Evolutionary conservation across 2,888 invertebrate species (phyloP), one percentile per base, ranked within the genome.

Genomic region (Tanytarsus gracilentus): DNA sequence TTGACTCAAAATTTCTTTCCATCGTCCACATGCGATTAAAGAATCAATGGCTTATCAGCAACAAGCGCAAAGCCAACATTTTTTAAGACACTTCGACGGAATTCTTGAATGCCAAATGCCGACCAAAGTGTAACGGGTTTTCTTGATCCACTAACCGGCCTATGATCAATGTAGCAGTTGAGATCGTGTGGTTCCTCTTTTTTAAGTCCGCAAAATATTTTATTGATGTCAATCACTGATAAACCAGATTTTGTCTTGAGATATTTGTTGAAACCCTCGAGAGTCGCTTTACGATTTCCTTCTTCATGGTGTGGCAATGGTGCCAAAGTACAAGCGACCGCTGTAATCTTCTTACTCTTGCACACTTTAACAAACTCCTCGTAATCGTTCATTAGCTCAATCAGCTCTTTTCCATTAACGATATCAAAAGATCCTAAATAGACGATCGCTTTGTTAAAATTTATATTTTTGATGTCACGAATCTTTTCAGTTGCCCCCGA

Each of bases 341-440:
- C 71, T 7, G 64, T 63, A 4, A 71, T 65, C 26, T 69, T 66
- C 14, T 68, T 69, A 48, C 63, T 66, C 49, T 67, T 65, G 65
- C 72, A 68, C 26, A 67, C 66, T 56, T 66, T 64, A 36, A 73
- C 62, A n/a, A 74, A 65, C 55, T 68, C 65, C 14, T 69, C 67
- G 61, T 71, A 72, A 61, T 73, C 73, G 62, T 71, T 69, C 62
- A 73, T 68, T 48, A 74, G 72, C 61, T 73, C 68, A 1, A 73
- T 68, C 27, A 74, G 61, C 25, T 71, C 67, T 53, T 64, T 68
- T n/a, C 71, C 71, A n/a, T 69, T 67, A 64, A 73, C 64, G 63
- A 74, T 71, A 60, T 74, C 74, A 49, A 72, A 71, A 2, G 73
- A 73, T 11, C 74, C 74, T 40, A 74, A 68, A 61, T 74, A 74